A percentile compares a stretch with the other conserved stretches of the same genome.
Conservation (phyloP, 2,888 invertebrate genomes). For the Polydrusus pterygomalis region DNA sequence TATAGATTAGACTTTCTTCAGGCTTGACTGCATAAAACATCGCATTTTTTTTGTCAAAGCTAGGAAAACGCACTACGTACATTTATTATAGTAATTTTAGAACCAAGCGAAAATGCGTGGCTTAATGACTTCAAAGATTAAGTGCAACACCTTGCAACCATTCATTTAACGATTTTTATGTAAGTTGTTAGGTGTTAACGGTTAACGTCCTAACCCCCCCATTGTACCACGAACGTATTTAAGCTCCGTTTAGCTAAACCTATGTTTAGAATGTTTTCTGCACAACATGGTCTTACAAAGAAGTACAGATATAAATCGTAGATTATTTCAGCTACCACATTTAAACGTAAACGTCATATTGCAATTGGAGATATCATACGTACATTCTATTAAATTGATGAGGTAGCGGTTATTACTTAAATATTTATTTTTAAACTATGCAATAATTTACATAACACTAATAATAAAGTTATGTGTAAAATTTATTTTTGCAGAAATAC, state of each 20-base stretch:
- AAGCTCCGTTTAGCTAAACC: not conserved
- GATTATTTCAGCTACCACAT: too few species aligned
- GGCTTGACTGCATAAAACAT: constrained; percentile 43
- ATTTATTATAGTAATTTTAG: constrained; percentile 45
- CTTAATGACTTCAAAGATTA: constrained; percentile 33
- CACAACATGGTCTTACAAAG: too few species aligned
- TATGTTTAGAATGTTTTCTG: not conserved
- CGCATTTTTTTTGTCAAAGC: constrained; percentile 28
- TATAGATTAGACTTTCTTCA: constrained; percentile 53
- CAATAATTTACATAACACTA: not conserved
- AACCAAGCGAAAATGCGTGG: constrained; percentile 34
- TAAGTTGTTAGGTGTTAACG: not conserved
- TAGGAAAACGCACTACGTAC: constrained; percentile 29
- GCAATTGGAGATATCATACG: too few species aligned
- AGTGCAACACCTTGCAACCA: constrained; percentile 6
- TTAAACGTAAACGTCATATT: too few species aligned
- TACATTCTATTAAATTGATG: too few species aligned
- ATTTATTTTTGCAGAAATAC: constrained; percentile 21
- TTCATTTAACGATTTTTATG: not conserved
- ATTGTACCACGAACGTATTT: not conserved
- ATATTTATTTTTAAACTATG: too few species aligned
- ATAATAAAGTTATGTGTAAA: not conserved
- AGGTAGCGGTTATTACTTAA: too few species aligned
- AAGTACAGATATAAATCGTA: too few species aligned
- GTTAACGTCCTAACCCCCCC: not conserved